Base-by-base conservation (phyloP, 1,140 invertebrate genomes). In the Pseudomyrmex gracilis region DNA sequence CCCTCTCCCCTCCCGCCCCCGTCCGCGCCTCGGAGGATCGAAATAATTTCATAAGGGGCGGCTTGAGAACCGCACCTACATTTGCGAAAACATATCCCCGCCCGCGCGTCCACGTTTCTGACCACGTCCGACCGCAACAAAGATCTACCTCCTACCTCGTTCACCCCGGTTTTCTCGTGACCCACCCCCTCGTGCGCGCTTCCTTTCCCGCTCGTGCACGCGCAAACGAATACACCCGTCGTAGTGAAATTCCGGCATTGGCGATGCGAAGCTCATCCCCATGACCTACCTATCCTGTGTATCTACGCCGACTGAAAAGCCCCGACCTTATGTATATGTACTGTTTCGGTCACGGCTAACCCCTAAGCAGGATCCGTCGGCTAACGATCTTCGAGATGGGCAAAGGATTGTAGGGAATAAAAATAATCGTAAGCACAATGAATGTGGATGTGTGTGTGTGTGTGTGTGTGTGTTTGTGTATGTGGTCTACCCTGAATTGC, bases 21-120 rank as follows among this genome's bases (percentile, higher is more conserved):
- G 47, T 13, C 73, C 74, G 64, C 71, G 70, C 73, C 82, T 82
- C 76, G 82, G 87, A 91, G 92, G 90, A 90, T 92, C 89, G 90
- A 93, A 94, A 94, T 93, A 93, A 94, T 93, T 93, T 93, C 90
- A 91, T 91, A 91, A 93, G 92, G 91, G 89, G 85, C 84, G 87
- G 93, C 90, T 91, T 91, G 91, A 93, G 93, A 94, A 93, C 93
- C 93, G 88, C 92, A 92, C 87, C 90, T 93, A 93, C 92, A 91
- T 93, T 92, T 92, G 87, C 90, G 90, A 92, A 93, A 93, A 93
- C 90, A 90, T 82, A 86, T 68, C 84, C 87, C 76, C 85, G 73
- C 82, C 76, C 85, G 85, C 12, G 77, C 76, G 77, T 85, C 85
- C 83, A 85, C 83, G 86, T 88, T 87, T 89, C 86, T 91, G 89